Conservation (phyloP, 2,888 invertebrate genomes). For the Zootermopsis nevadensis region DNA sequence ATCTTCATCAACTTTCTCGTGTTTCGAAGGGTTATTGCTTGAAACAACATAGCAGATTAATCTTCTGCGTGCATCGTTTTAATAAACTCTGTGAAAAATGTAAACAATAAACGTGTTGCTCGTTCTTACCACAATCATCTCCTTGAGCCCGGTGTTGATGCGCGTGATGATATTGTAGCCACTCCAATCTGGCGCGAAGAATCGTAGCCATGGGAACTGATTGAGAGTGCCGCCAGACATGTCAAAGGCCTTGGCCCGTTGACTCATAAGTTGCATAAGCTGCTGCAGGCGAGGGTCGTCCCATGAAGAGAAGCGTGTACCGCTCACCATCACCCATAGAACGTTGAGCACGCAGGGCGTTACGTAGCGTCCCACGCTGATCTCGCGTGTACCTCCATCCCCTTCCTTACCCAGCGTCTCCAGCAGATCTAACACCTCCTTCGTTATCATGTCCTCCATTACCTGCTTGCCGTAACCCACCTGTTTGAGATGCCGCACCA, state of each 20-base stretch:
- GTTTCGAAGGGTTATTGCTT: no score
- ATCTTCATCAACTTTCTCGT: no score
- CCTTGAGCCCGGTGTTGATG: conserved; percentile 68
- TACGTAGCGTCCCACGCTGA: conserved; percentile 56
- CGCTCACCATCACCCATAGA: conserved; percentile 72
- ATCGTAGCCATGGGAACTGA: conserved; percentile 73
- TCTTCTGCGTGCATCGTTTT: no score
- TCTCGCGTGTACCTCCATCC: neutral
- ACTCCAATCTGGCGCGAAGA: conserved; percentile 69
- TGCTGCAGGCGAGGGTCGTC: conserved; percentile 62
- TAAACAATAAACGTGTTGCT: neutral
- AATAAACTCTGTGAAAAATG: neutral
- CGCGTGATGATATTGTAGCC: conserved; percentile 71
- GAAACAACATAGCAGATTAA: no score
- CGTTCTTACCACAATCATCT: conserved; percentile 65
- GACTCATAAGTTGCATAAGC: conserved; percentile 65
- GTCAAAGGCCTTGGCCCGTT: conserved; percentile 69
- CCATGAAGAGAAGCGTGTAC: conserved; percentile 61
- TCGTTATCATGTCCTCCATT: conserved; percentile 68
- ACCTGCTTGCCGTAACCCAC: conserved; percentile 69
- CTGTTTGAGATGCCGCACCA: conserved; percentile 66
- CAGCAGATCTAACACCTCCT: conserved; percentile 65
- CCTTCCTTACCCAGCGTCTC: neutral
- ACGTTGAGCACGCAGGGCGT: conserved; percentile 73
- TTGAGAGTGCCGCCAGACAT: conserved; percentile 70